These are phyloP conservation scores for Acanthurus tractus DNA, from an alignment of 2,797 vertebrate genomes.

Conservation along the genomic window DNA sequence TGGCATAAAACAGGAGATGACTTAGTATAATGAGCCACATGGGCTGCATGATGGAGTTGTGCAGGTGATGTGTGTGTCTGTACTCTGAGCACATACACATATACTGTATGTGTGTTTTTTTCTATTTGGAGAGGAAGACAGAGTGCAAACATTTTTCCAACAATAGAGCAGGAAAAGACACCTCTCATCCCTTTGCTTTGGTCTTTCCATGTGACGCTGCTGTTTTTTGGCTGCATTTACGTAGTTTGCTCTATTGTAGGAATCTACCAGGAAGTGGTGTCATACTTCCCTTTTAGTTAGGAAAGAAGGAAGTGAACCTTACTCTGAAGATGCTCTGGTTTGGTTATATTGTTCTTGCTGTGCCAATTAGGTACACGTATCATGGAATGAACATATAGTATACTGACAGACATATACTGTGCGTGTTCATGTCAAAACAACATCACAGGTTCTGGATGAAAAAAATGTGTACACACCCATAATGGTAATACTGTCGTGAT, in stretches of 20 bases:
- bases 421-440: neutral
- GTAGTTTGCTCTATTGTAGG: conserved; percentile 9
- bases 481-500: too few species aligned
- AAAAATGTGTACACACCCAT: too few species aligned
- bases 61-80: conserved; percentile 21
- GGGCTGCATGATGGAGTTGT: conserved; percentile 7
- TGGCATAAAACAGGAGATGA: conserved; percentile 33
- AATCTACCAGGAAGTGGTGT: conserved; percentile 10
- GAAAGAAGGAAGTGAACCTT: neutral
- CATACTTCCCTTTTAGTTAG: neutral
- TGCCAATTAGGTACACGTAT: neutral
- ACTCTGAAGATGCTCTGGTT: too few species aligned
- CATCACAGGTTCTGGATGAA: too few species aligned
- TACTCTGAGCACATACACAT: neutral
- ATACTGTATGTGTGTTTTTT: neutral
- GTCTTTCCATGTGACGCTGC: neutral
- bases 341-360: conserved; percentile 8
- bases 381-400: neutral
- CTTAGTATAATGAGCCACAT: conserved; percentile 15
- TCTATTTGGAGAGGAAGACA: neutral
- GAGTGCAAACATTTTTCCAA: neutral
- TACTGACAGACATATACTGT: neutral
- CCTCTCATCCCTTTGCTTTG: neutral
- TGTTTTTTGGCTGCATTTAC: neutral
- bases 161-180: conserved; percentile 25